phyloP scores from a whole-genome alignment of 2,113 vertebrate genomes.

The Ornithorhynchus anatinus region DNA sequence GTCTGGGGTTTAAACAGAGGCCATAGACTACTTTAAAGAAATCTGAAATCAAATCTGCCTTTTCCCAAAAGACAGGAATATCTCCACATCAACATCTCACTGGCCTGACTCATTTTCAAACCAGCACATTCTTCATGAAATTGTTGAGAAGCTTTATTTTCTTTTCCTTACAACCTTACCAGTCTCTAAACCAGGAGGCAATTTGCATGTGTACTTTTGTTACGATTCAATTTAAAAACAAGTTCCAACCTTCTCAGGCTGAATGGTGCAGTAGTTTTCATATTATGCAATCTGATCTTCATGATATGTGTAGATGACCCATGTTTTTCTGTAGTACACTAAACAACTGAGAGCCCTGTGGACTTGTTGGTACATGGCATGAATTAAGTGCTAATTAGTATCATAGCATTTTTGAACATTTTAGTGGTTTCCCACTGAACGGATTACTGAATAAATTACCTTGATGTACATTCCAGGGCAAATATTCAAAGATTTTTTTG shows the following conservation, averaged over 20 bases:
- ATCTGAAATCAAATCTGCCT: slow-evolving; percentile 9
- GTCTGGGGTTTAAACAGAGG: not conserved
- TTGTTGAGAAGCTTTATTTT: not conserved
- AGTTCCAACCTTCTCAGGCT: too few relatives aligned
- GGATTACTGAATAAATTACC: slow-evolving; percentile 12
- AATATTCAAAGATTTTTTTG: not conserved
- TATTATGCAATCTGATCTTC: not conserved
- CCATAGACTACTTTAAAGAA: not conserved
- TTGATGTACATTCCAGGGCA: slow-evolving; percentile 16
- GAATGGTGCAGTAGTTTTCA: too few relatives aligned
- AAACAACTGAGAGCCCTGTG: not conserved
- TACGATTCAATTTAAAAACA: slow-evolving; percentile 1
- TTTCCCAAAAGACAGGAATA: not conserved
- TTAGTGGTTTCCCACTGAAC: slow-evolving; percentile 16
- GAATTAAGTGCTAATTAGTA: slow-evolving; percentile 55
- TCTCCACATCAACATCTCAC: slow-evolving; percentile 24
- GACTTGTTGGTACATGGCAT: not conserved
- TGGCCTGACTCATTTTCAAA: slow-evolving; percentile 16
- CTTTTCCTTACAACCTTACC: not conserved
- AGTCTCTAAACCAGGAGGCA: not conserved
- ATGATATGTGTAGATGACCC: not conserved
- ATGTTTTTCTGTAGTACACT: slow-evolving; percentile 16
- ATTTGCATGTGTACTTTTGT: not conserved
- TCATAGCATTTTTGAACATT: slow-evolving; percentile 26
- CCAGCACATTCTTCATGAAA: not conserved